These are phyloP conservation scores for Galago senegalensis DNA, from an alignment of 2,797 vertebrate species.

Conservation along the genomic window DNA sequence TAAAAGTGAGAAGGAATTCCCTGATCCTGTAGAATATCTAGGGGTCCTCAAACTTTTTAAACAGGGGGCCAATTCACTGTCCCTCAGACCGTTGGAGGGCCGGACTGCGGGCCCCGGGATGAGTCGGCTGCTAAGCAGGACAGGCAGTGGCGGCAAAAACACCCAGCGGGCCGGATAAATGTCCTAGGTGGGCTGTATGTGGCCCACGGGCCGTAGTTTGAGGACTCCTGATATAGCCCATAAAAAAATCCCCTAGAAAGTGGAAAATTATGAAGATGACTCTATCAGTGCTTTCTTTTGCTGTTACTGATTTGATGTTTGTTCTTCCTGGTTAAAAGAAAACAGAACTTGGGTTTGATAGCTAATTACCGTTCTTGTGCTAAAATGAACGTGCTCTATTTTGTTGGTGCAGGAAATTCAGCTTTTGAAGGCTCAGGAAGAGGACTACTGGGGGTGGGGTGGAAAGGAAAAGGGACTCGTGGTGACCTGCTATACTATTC, in stretches of 20 bases:
- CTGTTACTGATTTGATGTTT: conserved; percentile 50
- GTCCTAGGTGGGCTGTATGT: too few species aligned
- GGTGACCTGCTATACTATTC: neutral
- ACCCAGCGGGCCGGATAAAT: too few species aligned
- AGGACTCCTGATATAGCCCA: neutral
- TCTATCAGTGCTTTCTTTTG: conserved; percentile 63
- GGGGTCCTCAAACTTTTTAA: too few species aligned
- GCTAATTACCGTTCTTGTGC: conserved; percentile 20
- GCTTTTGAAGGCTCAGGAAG: neutral
- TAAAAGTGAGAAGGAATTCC: neutral
- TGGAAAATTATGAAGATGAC: neutral
- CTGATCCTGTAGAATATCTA: neutral
- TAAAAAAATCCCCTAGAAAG: conserved; percentile 23
- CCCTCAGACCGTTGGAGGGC: too few species aligned
- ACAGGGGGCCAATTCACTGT: too few species aligned
- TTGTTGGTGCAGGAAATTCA: neutral
- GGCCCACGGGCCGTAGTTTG: too few species aligned
- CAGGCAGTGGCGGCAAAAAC: too few species aligned
- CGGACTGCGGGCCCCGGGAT: too few species aligned
- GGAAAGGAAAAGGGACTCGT: neutral
- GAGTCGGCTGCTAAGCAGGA: too few species aligned
- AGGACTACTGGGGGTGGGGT: neutral
- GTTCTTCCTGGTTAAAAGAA: conserved; percentile 57
- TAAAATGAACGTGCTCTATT: conserved; percentile 42
- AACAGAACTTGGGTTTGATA: conserved; percentile 55